Percentiles rank a stretch among this genome's conserved stretches.
phyloP scores from a whole-genome alignment of 2,113 vertebrate genomes.

The Canis aureus region DNA sequence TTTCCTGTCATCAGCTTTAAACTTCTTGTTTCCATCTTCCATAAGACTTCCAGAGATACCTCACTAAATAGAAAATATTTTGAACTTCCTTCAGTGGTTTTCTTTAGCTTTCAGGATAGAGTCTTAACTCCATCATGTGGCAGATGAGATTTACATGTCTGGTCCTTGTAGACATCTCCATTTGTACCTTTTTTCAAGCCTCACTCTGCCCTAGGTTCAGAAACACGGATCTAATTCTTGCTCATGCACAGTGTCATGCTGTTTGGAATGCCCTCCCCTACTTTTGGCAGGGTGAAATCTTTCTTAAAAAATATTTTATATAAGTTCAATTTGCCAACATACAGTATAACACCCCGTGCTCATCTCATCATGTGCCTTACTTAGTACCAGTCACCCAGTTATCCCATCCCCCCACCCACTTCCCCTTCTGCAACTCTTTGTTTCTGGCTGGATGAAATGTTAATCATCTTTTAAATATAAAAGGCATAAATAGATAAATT shows the following conservation, averaged over 20 bases:
- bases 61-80: background rate
- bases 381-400: too few species aligned
- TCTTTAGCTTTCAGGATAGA: background rate
- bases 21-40: background rate
- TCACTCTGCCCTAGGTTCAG: background rate
- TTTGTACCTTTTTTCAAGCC: background rate
- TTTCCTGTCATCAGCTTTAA: background rate
- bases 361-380: too few species aligned
- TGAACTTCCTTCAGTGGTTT: background rate
- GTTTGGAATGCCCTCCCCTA: background rate
- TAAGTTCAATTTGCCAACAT: too few species aligned
- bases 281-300: background rate
- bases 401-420: too few species aligned
- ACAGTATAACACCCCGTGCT: too few species aligned
- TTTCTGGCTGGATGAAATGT: background rate
- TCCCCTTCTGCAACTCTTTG: too few species aligned
- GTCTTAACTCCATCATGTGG: background rate
- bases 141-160: too few species aligned
- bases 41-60: background rate
- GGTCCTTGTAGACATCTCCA: rapidly evolving
- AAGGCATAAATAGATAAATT: background rate
- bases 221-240: background rate
- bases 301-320: too few species aligned
- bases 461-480: background rate
- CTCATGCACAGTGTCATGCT: background rate